phyloP scores from a whole-genome alignment of 2,797 vertebrate species.

The Hirundo rustica region DNA sequence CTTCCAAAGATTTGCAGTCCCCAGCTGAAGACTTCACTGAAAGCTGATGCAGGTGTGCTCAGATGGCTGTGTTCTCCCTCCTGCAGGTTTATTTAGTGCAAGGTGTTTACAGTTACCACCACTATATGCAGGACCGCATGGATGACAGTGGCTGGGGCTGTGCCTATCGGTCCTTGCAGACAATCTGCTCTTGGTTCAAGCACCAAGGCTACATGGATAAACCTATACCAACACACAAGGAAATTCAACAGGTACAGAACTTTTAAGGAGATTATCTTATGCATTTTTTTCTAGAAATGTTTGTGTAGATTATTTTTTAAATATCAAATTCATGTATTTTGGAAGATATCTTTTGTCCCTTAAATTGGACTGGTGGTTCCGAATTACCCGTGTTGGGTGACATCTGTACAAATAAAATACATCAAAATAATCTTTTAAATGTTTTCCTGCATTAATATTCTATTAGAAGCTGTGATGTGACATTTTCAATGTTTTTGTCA shows the following conservation, averaged over 20 bases:
- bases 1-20: background rate
- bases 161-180: slow-evolving; percentile 95
- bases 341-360: background rate
- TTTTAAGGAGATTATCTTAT: background rate
- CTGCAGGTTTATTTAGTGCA: slow-evolving; percentile 84
- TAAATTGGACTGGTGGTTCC: background rate
- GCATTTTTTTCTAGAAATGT: background rate
- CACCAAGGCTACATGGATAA: slow-evolving; percentile 88
- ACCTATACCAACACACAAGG: slow-evolving; percentile 86
- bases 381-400: background rate
- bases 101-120: slow-evolving; percentile 91
- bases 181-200: slow-evolving; percentile 95
- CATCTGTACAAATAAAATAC: background rate
- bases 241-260: slow-evolving; percentile 90
- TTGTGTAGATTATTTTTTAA: background rate
- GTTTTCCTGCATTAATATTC: background rate
- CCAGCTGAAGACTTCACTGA: background rate
- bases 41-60: background rate
- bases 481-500: background rate
- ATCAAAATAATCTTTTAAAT: background rate
- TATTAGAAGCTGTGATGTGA: background rate
- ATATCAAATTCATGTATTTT: background rate
- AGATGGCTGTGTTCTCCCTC: background rate
- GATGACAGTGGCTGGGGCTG: slow-evolving; percentile 98
- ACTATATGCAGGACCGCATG: slow-evolving; percentile 93